Conservation (phyloP, 1,140 invertebrate genomes). For the Drosophila hydei region DNA sequence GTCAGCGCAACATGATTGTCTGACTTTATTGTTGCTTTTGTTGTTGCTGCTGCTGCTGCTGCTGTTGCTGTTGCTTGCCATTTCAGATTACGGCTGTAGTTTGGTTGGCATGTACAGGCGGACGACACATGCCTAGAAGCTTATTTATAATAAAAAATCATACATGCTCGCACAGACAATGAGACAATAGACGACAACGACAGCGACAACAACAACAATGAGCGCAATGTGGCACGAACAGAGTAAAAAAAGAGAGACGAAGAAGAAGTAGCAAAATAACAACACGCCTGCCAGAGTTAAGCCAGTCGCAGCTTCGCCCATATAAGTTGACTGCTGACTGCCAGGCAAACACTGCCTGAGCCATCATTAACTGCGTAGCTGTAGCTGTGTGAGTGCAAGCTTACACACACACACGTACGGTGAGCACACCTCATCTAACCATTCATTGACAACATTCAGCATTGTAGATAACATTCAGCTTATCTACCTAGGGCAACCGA, state of each 20-base stretch:
- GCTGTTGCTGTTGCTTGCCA: slow-evolving; percentile 47
- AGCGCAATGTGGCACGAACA: slow-evolving; percentile 42
- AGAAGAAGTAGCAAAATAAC: slow-evolving; percentile 12
- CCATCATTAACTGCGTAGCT: slow-evolving; percentile 68
- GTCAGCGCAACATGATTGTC: slow-evolving; percentile 43
- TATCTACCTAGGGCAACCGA: slow-evolving; percentile 54
- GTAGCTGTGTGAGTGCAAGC: slow-evolving; percentile 6
- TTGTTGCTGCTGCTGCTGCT: slow-evolving; percentile 30
- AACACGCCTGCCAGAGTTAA: slow-evolving; percentile 25
- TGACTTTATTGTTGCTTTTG: slow-evolving; percentile 31
- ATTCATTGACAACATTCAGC: slow-evolving; percentile 77
- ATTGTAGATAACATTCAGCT: slow-evolving; percentile 79
- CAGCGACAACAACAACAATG: slow-evolving; percentile 35
- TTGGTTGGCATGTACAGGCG: slow-evolving; percentile 64
- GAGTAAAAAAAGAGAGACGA: background rate
- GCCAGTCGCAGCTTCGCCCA: slow-evolving; percentile 29
- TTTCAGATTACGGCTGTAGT: slow-evolving; percentile 77
- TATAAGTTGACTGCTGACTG: slow-evolving; percentile 40
- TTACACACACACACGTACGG: slow-evolving; percentile 8
- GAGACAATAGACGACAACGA: slow-evolving; percentile 64
- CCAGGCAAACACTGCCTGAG: slow-evolving; percentile 29
- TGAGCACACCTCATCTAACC: slow-evolving; percentile 72
- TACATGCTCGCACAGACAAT: slow-evolving; percentile 77
- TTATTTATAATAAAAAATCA: slow-evolving; percentile 82
- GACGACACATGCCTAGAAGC: slow-evolving; percentile 77